Evolutionary conservation across 2,113 vertebrate genomes (phyloP), one percentile per base, ranked within the genome.

Genomic region (Pachyramphus minor): DNA sequence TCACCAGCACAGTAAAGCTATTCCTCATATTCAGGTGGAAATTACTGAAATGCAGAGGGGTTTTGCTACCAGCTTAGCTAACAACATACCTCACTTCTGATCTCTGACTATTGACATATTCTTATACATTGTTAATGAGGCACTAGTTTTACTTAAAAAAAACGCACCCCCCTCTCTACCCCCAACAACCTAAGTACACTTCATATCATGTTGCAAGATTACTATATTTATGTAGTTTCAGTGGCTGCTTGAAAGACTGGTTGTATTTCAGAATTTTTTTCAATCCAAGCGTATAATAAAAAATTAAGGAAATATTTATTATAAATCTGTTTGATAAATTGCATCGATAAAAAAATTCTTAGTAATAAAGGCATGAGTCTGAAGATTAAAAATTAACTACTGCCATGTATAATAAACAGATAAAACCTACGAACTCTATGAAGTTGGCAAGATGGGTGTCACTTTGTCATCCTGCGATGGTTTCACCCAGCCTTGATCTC

Each of bases 151-250:
- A 31, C 23, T 14, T 63, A 22, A 11, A 55, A 55, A 67, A 64
- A n/a, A 2, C 0, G 8, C 13, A 53, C 33, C 1, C 1, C 2
- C 25, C 5, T 7, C 14, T 5, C 1, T 5, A 33, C 5, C 1
- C 27, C 21, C 27, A 39, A 31, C 4, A 59, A 39, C 6, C 20
- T 31, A 59, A 59, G 23, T 58, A 1, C 41, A 53, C 49, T 64
- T 74, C 78, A 2, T 21, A 53, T 68, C 17, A 50, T 15, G 4
- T 24, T 80, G 8, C 17, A 86, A 37, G 42, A 68, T 59, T 1
- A 66, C 18, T 71, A 4, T 49, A 50, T 37, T 27, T 72, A 8
- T 50, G 64, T 42, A 30, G 45, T 82, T 55, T 59, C 3, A 6
- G 17, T 5, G 3, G 22, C 50, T 76, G 12, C 33, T 50, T 60